Percentiles rank a stretch among this genome's conserved stretches.
Evolutionary conservation across 2,797 vertebrate genomes (phyloP).

Genomic region (Lithobates sylvaticus): DNA sequence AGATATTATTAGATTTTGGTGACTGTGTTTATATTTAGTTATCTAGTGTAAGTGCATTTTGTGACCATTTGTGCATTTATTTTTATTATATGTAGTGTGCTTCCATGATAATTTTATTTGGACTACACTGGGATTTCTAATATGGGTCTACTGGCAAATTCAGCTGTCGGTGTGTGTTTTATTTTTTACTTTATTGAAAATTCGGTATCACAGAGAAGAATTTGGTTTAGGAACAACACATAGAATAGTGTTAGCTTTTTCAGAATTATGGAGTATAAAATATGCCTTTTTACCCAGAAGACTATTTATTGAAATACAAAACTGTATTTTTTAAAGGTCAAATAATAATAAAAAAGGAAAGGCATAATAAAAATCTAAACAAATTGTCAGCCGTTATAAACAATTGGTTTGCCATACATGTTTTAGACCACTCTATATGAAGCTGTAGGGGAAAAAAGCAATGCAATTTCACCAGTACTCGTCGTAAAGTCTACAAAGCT

Average conservation of each 20-base stretch:
- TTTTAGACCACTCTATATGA: conserved; percentile 20
- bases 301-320: neutral
- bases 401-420: conserved; percentile 17
- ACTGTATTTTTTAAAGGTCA: conserved; percentile 17
- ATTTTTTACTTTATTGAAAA: too few species aligned
- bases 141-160: too few species aligned
- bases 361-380: conserved; percentile 11
- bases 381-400: conserved; percentile 20
- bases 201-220: too few species aligned
- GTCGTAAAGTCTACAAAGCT: conserved; percentile 22
- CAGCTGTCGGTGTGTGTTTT: too few species aligned
- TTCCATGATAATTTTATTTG: too few species aligned
- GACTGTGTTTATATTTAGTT: too few species aligned
- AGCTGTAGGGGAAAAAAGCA: conserved; percentile 18
- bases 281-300: neutral
- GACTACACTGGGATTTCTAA: too few species aligned
- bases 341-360: neutral
- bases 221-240: neutral
- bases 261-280: neutral
- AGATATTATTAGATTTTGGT: too few species aligned
- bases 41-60: too few species aligned
- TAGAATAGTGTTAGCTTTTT: neutral
- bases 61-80: too few species aligned
- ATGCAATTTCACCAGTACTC: conserved; percentile 26
- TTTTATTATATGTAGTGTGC: too few species aligned